Evolutionary conservation across 2,113 vertebrate species (phyloP).

Genomic region (Varanus komodoensis): DNA sequence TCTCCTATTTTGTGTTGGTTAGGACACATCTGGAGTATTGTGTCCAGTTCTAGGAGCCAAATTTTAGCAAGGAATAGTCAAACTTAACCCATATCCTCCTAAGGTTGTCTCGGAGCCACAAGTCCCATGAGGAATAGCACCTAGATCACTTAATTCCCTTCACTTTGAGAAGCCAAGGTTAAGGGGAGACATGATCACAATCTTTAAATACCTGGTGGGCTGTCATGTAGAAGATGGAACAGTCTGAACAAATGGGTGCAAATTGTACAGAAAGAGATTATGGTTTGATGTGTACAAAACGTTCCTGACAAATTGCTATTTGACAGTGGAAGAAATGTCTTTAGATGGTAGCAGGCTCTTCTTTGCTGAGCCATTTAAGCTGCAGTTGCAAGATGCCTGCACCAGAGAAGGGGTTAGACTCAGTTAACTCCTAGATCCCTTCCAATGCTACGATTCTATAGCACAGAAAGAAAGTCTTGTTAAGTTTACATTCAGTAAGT

Average conservation of each 20-base stretch:
- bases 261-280: not conserved
- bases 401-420: no score
- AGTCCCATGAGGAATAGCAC: not conserved
- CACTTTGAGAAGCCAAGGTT: not conserved
- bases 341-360: no score
- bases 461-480: not conserved
- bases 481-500: not conserved
- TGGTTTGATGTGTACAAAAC: no score
- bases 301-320: not conserved
- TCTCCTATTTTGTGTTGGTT: not conserved
- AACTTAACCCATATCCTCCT: not conserved
- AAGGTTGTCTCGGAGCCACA: not conserved
- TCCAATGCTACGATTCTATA: not conserved
- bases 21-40: not conserved
- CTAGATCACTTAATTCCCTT: not conserved
- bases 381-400: no score
- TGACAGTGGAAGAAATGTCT: not conserved
- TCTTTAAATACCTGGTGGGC: not conserved
- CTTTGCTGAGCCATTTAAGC: no score
- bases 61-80: not conserved
- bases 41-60: not conserved
- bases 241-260: not conserved
- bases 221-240: not conserved
- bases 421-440: no score
- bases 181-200: not conserved